Conservation (phyloP, 1,140 invertebrate genomes). For the Pseudomyrmex gracilis region DNA sequence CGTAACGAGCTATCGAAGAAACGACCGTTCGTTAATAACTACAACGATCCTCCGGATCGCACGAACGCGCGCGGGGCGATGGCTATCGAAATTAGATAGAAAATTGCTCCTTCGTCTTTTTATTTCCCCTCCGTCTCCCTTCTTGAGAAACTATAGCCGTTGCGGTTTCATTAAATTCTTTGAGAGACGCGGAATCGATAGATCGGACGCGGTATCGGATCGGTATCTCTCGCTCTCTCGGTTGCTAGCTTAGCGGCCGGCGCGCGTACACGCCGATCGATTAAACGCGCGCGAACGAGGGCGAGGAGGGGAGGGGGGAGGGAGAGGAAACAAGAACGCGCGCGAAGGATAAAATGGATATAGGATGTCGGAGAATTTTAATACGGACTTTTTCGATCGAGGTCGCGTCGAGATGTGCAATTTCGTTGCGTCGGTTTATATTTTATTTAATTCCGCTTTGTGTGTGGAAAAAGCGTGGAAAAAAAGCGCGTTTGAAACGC, state of each 20-base stretch:
- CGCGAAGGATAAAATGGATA: constrained; percentile 21
- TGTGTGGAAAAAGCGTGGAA: constrained; percentile 36
- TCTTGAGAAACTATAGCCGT: not conserved
- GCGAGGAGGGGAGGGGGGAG: no score
- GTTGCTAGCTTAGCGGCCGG: constrained; percentile 5
- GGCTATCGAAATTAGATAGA: constrained; percentile 60
- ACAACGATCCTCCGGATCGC: constrained; percentile 34
- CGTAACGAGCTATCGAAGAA: constrained; percentile 47
- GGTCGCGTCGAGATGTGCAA: not conserved
- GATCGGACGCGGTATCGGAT: constrained; percentile 36
- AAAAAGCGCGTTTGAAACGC: constrained; percentile 19
- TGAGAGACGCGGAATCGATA: constrained; percentile 52
- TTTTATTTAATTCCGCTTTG: no score
- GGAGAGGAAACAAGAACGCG: constrained; percentile 5
- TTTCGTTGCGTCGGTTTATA: not conserved
- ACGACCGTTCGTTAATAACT: constrained; percentile 49
- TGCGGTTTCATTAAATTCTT: constrained; percentile 56
- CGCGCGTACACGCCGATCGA: constrained; percentile 29
- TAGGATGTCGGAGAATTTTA: constrained; percentile 6
- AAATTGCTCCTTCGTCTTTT: constrained; percentile 54
- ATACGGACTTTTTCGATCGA: not conserved
- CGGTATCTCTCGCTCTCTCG: constrained; percentile 28
- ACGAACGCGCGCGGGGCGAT: constrained; percentile 30
- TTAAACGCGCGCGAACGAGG: constrained; percentile 2
- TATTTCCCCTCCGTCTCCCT: not conserved